These are phyloP conservation scores for Cygnus buccinator DNA, from an alignment of 2,113 vertebrate species.

Conservation along the genomic window DNA sequence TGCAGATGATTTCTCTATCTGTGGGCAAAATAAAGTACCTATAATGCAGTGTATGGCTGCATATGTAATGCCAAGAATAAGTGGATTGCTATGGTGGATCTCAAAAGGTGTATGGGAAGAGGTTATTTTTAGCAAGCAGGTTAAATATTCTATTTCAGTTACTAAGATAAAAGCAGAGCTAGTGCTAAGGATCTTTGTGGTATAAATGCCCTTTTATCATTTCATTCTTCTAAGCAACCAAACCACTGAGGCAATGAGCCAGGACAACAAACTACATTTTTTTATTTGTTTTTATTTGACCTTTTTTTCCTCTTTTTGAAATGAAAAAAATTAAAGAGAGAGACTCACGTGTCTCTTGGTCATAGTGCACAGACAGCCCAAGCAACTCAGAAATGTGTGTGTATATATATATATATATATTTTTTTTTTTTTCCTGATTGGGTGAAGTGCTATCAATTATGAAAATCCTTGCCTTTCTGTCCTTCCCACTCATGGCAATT, in stretches of 20 bases:
- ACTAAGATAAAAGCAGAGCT: background rate
- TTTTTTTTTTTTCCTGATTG: background rate
- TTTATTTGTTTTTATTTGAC: background rate
- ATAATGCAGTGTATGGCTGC: background rate
- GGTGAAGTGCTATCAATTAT: background rate
- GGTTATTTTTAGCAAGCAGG: background rate
- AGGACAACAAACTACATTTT: background rate
- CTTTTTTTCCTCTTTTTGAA: background rate
- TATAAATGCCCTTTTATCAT: conserved; percentile 6
- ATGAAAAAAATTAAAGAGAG: background rate
- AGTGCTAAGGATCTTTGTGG: background rate
- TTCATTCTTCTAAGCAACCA: conserved; percentile 39
- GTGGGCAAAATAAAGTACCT: background rate
- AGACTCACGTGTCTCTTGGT: background rate
- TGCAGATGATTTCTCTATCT: background rate
- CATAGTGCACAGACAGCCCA: background rate
- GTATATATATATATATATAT: no score
- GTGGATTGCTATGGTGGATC: background rate
- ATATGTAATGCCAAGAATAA: background rate
- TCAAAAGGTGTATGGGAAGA: background rate
- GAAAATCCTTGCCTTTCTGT: background rate
- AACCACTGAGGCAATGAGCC: background rate
- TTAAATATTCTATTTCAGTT: background rate
- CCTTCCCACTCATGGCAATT: background rate
- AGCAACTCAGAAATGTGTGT: background rate